phyloP scores from a whole-genome alignment of 2,113 vertebrate species.

The Phylloscopus trochiloides region DNA sequence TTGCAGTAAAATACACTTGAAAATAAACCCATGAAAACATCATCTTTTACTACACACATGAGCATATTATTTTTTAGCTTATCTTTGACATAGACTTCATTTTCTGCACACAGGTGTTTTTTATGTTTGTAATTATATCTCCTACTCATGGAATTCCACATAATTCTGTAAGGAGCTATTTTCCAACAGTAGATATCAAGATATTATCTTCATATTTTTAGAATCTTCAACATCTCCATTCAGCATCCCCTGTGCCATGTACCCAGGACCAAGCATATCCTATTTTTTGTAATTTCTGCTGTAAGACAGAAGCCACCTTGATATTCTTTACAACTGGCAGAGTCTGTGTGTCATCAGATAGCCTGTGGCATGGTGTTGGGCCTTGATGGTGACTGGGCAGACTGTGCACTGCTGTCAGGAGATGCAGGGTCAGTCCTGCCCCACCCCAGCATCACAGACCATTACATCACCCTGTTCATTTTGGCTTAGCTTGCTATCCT shows the following conservation, averaged over 20 bases:
- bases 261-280: not conserved
- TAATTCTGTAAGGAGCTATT: not conserved
- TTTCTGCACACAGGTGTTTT: not conserved
- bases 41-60: not conserved
- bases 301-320: not conserved
- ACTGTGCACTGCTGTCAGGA: rapidly evolving
- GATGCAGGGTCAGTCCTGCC: not conserved
- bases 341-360: not conserved
- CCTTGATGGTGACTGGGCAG: not conserved
- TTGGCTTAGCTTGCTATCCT: not conserved
- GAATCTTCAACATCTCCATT: not conserved
- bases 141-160: not conserved
- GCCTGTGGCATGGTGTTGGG: not conserved
- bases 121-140: not conserved
- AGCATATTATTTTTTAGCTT: not conserved
- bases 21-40: not conserved
- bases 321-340: not conserved
- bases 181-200: not conserved
- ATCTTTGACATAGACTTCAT: not conserved
- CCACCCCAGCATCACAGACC: not conserved
- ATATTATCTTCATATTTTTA: not conserved
- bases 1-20: not conserved
- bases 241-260: rapidly evolving
- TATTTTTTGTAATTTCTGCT: not conserved
- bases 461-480: not conserved